Evolutionary conservation across 2,113 vertebrate genomes (phyloP).

Genomic region (Zapus hudsonius): DNA sequence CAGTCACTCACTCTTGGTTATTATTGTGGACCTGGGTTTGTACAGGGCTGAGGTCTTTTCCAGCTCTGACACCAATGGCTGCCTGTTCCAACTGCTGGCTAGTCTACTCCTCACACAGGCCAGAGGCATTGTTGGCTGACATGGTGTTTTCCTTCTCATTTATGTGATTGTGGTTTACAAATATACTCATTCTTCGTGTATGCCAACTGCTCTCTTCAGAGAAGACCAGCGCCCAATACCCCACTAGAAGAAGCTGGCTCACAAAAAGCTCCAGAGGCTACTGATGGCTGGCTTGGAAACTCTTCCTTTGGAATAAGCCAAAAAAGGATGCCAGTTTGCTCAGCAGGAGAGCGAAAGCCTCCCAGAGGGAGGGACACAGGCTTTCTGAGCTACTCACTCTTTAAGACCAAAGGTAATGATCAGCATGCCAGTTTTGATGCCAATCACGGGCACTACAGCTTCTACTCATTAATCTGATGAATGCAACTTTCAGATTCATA

Average conservation of each 20-base stretch:
- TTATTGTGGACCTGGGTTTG: not conserved
- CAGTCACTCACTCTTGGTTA: not conserved
- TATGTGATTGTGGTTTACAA: slow-evolving; percentile 57
- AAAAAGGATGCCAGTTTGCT: slow-evolving; percentile 78
- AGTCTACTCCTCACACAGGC: not conserved
- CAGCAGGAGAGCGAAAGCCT: slow-evolving; percentile 73
- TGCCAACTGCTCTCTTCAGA: slow-evolving; percentile 63
- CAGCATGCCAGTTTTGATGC: slow-evolving; percentile 1
- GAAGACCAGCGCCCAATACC: slow-evolving; percentile 51
- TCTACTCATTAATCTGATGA: slow-evolving; percentile 54
- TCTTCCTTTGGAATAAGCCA: slow-evolving; percentile 63
- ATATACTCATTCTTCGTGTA: slow-evolving; percentile 67
- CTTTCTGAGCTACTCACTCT: slow-evolving; percentile 60
- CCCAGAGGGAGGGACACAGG: not conserved
- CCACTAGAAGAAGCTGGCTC: slow-evolving; percentile 74
- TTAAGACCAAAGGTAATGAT: slow-evolving; percentile 51
- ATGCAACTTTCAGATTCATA: slow-evolving; percentile 56
- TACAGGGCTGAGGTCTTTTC: not conserved
- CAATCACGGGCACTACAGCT: slow-evolving; percentile 36
- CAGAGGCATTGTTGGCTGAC: slow-evolving; percentile 37
- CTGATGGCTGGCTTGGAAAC: slow-evolving; percentile 71
- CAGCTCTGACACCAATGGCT: not conserved
- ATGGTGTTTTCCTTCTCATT: slow-evolving; percentile 60
- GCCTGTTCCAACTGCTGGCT: not conserved
- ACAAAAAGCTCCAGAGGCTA: slow-evolving; percentile 72